Percentiles rank a stretch among this genome's conserved stretches.
Evolutionary conservation across 92 coral and sea anemone species (phyloP).

Genomic region (Siderastrea siderea): DNA sequence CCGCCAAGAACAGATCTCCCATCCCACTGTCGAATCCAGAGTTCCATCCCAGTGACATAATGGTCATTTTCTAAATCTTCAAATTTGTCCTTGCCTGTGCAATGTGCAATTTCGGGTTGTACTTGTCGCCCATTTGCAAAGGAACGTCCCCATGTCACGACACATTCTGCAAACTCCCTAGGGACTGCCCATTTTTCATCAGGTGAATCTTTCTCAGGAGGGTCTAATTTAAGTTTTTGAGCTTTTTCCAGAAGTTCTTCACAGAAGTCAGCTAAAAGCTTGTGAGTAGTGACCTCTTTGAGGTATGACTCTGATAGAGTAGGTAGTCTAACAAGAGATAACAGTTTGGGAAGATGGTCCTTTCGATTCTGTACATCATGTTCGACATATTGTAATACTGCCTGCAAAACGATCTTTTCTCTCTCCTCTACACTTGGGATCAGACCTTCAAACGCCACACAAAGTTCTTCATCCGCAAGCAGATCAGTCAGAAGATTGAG

Average conservation of each 20-base stretch:
- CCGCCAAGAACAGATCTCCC: conserved; percentile 93
- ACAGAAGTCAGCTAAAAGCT: conserved; percentile 29
- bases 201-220: conserved; percentile 20
- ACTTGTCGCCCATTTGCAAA: conserved; percentile 71
- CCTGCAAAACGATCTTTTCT: conserved; percentile 79
- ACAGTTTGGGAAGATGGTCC: conserved; percentile 56
- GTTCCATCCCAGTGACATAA: conserved; percentile 84
- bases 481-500: conserved; percentile 59
- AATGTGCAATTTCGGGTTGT: conserved; percentile 33
- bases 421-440: conserved; percentile 72
- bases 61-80: conserved; percentile 43
- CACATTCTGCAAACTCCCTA: conserved; percentile 71
- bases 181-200: conserved; percentile 64
- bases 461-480: conserved; percentile 66
- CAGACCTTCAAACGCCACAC: conserved; percentile 70
- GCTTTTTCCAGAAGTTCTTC: conserved; percentile 61
- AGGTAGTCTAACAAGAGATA: conserved; percentile 70
- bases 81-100: conserved; percentile 42
- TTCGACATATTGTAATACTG: conserved; percentile 67
- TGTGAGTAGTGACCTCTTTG: conserved; percentile 36
- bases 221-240: conserved; percentile 17
- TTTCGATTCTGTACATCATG: conserved; percentile 63
- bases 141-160: conserved; percentile 56
- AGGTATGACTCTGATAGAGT: conserved; percentile 66
- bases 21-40: conserved; percentile 95